These are phyloP conservation scores for Stegostoma tigrinum DNA, from an alignment of 2,113 vertebrate genomes.

Conservation along the genomic window DNA sequence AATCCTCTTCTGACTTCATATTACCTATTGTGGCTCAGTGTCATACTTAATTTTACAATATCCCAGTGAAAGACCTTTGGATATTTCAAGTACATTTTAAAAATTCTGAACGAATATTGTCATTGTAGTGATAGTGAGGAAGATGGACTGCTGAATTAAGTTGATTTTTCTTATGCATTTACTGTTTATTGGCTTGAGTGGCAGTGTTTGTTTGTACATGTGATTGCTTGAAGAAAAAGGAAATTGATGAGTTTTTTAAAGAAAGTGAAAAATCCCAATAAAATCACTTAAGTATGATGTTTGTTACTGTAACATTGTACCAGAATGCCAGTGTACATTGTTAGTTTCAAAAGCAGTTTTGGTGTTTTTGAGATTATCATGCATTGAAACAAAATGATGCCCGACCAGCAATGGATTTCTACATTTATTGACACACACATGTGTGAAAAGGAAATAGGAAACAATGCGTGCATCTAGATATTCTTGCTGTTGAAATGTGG, in stretches of 20 bases:
- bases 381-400: neutral
- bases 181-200: neutral
- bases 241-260: neutral
- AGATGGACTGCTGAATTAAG: neutral
- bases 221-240: neutral
- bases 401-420: neutral
- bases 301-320: constrained; percentile 20
- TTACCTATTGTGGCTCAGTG: neutral
- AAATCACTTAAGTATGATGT: neutral
- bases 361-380: neutral
- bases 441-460: neutral
- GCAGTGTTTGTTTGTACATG: neutral
- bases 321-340: neutral
- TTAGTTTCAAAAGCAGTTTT: neutral
- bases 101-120: neutral
- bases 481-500: neutral
- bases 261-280: neutral
- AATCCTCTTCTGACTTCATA: neutral
- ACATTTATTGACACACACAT: neutral
- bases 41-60: neutral
- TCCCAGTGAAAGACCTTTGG: neutral
- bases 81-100: neutral
- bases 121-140: neutral
- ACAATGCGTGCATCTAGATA: neutral
- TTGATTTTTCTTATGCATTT: neutral